Percentiles rank a stretch among this genome's conserved stretches.
These are phyloP conservation scores for Malaclemys terrapin DNA, from an alignment of 2,113 vertebrate genomes.

Conservation along the genomic window DNA sequence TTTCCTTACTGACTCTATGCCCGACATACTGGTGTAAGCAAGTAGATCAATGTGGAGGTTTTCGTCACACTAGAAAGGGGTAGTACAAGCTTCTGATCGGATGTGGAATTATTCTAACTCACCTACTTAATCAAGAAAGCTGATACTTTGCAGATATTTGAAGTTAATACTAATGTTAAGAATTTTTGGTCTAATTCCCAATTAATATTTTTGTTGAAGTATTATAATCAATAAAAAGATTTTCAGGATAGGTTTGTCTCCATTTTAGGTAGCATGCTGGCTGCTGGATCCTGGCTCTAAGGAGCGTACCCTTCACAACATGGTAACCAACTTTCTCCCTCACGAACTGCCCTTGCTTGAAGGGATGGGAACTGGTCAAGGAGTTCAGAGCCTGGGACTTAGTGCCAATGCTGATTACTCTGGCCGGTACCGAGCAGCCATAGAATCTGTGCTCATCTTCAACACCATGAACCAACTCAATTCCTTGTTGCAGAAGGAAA, in stretches of 20 bases:
- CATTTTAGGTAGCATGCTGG: constrained; percentile 92
- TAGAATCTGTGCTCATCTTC: constrained; percentile 88
- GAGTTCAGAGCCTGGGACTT: constrained; percentile 85
- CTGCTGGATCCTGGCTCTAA: constrained; percentile 90
- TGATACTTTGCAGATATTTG: neutral
- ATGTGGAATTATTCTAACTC: neutral
- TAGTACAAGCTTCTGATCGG: neutral
- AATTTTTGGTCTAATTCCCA: neutral
- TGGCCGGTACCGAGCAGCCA: constrained; percentile 88
- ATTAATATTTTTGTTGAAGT: neutral
- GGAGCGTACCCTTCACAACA: constrained; percentile 91
- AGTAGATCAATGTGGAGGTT: neutral
- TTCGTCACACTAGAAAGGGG: neutral
- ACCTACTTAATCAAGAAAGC: neutral
- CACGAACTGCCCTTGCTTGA: constrained; percentile 88
- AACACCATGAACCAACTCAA: constrained; percentile 86
- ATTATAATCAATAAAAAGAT: neutral
- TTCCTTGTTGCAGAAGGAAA: constrained; percentile 84
- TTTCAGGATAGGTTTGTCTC: neutral
- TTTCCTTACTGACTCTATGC: neutral
- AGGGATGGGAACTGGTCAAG: constrained; percentile 81
- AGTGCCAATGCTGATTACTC: constrained; percentile 77
- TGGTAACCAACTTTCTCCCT: constrained; percentile 91
- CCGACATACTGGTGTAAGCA: neutral
- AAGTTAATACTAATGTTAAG: neutral